Evolutionary conservation across 1,140 invertebrate genomes (phyloP).

Genomic region (Drosophila parvula): DNA sequence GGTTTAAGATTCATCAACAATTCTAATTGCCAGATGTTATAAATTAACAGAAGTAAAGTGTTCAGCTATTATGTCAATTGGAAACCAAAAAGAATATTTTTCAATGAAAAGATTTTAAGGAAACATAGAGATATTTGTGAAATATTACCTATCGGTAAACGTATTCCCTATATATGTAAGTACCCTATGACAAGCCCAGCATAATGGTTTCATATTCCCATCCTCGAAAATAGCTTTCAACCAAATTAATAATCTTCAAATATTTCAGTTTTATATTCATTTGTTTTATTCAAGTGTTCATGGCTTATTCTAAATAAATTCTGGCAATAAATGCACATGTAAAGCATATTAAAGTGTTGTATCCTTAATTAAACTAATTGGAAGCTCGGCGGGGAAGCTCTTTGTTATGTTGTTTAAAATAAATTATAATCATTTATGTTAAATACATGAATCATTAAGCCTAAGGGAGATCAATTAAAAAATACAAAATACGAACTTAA

Average conservation of each 20-base stretch:
- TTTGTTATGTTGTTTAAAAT: conserved; percentile 25
- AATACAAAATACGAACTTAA: conserved; percentile 68
- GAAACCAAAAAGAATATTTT: not conserved
- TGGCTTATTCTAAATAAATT: conserved; percentile 23
- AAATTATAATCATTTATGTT: conserved; percentile 35
- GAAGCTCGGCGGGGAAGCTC: conserved; percentile 70
- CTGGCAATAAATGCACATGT: conserved; percentile 19
- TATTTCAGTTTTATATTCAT: not conserved
- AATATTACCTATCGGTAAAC: not conserved
- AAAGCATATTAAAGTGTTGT: conserved; percentile 19
- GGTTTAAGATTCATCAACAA: not conserved
- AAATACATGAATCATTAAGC: conserved; percentile 28
- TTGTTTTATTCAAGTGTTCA: conserved; percentile 8
- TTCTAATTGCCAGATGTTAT: not conserved
- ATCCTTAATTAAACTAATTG: conserved; percentile 35
- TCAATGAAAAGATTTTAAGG: not conserved
- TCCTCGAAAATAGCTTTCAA: too few relatives aligned
- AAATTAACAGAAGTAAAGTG: not conserved
- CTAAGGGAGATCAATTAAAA: conserved; percentile 76
- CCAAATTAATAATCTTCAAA: not conserved
- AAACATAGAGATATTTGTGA: not conserved
- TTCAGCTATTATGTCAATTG: not conserved
- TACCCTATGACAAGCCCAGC: not conserved
- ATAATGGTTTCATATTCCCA: not conserved
- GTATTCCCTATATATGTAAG: too few relatives aligned